Evolutionary conservation across 2,888 invertebrate genomes (phyloP), one percentile per base, ranked within the genome.

Genomic region (Isotomurus palustris): DNA sequence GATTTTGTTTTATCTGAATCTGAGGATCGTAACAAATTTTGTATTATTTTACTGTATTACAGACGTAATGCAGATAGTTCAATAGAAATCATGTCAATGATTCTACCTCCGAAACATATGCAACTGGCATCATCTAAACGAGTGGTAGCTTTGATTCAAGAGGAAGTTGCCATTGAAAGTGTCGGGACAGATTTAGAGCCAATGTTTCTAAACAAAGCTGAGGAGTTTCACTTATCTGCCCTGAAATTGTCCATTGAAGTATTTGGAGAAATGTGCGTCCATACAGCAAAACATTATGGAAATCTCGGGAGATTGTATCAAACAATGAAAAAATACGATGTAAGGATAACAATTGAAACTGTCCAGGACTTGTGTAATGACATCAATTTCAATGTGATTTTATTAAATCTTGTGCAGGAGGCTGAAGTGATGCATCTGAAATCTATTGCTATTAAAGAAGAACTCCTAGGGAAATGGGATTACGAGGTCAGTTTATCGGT

Each of bases 201-300:
- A 53, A 81, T 81, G 43, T 78, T 89, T 56, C 78, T 94, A 38
- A 76, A 79, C 35, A 87, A 91, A 76, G 89, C 94, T 0, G 90
- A 93, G 75, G 80, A 83, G 38, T 78, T 94, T 32, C 94, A 95
- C 77, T 82, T 86, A 70, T 85, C 86, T 53, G 92, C 93, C 3
- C 79, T 95, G 48, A 80, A 83, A 51, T 78, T 92, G 40, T 86
- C 91, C 14, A 82, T 84, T 76, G 82, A 84, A 74, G 86, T 88
- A 1, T 93, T 93, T 75, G 94, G 95, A 0, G 92, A 93, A 77
- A 84, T 85, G 74, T 94, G 94, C 77, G 91, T 94, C 35, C 92
- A 94, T 79, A 93, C 93, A 0, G 93, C 94, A 51, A 94, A 94
- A 74, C 92, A 93, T 76, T 95, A 93, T 77, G 94, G 94, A 12